Evolutionary conservation across 2,888 invertebrate species (phyloP).

Genomic region (Cactoblastis cactorum): DNA sequence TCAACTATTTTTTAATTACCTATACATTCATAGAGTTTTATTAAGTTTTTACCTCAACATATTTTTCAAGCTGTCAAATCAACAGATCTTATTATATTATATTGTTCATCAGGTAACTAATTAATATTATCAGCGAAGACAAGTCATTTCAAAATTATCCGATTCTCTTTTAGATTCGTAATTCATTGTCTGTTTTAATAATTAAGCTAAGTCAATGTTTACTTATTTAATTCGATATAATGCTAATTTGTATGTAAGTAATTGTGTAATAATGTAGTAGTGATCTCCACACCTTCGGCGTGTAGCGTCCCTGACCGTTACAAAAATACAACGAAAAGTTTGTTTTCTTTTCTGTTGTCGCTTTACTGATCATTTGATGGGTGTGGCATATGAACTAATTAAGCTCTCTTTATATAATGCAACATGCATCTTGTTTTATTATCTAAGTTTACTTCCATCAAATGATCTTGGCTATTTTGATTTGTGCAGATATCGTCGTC

Average conservation of each 20-base stretch:
- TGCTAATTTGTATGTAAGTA: constrained; percentile 75
- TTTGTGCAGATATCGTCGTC: constrained; percentile 31
- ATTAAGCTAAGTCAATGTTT: constrained; percentile 78
- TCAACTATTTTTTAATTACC: constrained; percentile 17
- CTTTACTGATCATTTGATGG: constrained; percentile 35
- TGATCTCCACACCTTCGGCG: constrained; percentile 76
- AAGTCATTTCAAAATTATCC: constrained; percentile 34
- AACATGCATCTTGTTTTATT: constrained; percentile 20
- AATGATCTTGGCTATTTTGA: constrained; percentile 33
- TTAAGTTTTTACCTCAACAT: constrained; percentile 22
- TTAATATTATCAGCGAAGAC: constrained; percentile 20
- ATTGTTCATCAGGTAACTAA: constrained; percentile 22
- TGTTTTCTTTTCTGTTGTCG: constrained; percentile 53
- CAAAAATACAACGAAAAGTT: constrained; percentile 73
- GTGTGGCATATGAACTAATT: constrained; percentile 25
- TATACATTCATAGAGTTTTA: constrained; percentile 18
- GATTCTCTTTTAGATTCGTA: constrained; percentile 51
- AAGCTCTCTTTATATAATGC: constrained; percentile 41
- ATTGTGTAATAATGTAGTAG: constrained; percentile 74
- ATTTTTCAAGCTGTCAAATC: background rate
- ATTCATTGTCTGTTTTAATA: constrained; percentile 69
- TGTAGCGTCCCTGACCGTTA: constrained; percentile 53
- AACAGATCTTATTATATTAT: constrained; percentile 15
- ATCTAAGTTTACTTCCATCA: constrained; percentile 32
- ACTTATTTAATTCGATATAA: constrained; percentile 76